Base-by-base conservation (phyloP, 2,888 invertebrate species). In the Trichopria drosophilae region DNA sequence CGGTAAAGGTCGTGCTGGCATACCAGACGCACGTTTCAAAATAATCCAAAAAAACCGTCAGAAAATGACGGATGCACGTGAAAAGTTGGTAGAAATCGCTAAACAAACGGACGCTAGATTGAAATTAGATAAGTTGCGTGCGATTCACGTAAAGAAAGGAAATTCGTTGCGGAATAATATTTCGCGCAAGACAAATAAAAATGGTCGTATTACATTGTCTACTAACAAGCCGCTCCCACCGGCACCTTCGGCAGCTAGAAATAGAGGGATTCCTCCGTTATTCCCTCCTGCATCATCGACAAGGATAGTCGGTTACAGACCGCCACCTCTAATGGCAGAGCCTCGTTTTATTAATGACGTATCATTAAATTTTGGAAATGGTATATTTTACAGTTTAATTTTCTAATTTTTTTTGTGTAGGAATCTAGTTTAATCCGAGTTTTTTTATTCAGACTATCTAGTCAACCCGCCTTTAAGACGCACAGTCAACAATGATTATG, bases 1-100 rank as follows among this genome's bases (percentile, higher is more conserved):
- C 2, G 40, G 59, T 53, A 61, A 55, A 42, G 44, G 40, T 2
- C 55, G 63, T 12, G 32, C 62, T 32, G 59, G 80, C 22, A 75
- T n/a, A n/a, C n/a, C 77, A 3, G 91, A 91, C 79, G 91, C 90
- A 13, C 81, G 91, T 39, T 82, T 87, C 59, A 88, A 86, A 75
- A 87, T 91, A 29, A 85, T 90, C 59, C 84, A 85, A 37, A 90
- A 88, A 66, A 89, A 89, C 68, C 81, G 90, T 39, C 82, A 81
- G 37, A 85, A 85, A 65, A 84, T 91, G 19, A 81, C 81, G 1
- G 91, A 92, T 79, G 91, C 91, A 1, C 79, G 91, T 52, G 91
- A 92, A 61, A 87, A 88, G 64, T 77, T 92, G 42, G 84, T 84
- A 3, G 84, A 88, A 74, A 83, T 87, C 61, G 87, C 88, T 0